phyloP scores from a whole-genome alignment of 2,113 vertebrate genomes.

The Dendropsophus ebraccatus region DNA sequence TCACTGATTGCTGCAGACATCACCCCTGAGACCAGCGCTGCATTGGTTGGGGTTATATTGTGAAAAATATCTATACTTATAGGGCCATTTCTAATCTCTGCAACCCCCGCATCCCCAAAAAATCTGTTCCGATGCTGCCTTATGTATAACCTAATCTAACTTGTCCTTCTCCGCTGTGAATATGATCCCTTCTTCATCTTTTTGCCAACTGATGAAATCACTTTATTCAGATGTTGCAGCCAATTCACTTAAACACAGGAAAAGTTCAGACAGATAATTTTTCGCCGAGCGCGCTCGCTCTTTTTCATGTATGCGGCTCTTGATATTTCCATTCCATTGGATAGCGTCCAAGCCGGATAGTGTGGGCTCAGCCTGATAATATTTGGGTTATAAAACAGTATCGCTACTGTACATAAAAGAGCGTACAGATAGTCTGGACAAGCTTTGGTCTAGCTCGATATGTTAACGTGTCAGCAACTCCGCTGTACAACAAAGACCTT shows the following conservation, averaged over 20 bases:
- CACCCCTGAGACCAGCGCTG: too few species aligned
- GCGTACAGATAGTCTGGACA: background rate
- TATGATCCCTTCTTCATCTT: slow-evolving; percentile 17
- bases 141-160: slow-evolving; percentile 31
- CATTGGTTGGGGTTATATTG: background rate
- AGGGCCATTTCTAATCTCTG: background rate
- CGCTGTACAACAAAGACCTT: background rate
- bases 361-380: slow-evolving; percentile 45
- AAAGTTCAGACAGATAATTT: slow-evolving; percentile 25
- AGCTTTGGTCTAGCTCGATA: background rate
- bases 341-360: slow-evolving; percentile 4
- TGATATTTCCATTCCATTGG: slow-evolving; percentile 29
- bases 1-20: too few species aligned
- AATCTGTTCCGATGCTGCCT: background rate
- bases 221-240: slow-evolving; percentile 4
- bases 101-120: background rate
- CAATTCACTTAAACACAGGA: slow-evolving; percentile 5
- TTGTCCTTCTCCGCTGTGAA: background rate
- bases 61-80: background rate
- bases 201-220: slow-evolving; percentile 47
- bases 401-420: slow-evolving; percentile 17
- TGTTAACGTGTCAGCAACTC: background rate
- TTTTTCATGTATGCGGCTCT: slow-evolving; percentile 9
- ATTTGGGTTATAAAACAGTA: slow-evolving; percentile 30
- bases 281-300: background rate